These are phyloP conservation scores for Phyllotis vaccarum DNA, from an alignment of 2,797 vertebrate genomes.

Conservation along the genomic window DNA sequence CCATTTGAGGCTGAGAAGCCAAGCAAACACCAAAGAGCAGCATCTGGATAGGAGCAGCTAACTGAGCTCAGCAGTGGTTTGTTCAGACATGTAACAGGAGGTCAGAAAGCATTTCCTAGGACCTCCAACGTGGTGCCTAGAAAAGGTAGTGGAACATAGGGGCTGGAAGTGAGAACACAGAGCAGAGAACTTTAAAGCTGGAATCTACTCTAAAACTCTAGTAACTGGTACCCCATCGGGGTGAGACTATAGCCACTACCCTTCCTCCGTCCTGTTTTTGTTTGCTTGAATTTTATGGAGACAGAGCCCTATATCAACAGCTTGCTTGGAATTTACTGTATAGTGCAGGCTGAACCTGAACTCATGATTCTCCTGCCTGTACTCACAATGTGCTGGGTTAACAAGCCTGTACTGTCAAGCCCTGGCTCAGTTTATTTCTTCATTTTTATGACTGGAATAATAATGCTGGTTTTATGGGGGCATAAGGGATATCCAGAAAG, in stretches of 20 bases:
- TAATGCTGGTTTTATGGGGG: neutral
- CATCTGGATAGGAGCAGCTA: neutral
- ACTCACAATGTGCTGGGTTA: neutral
- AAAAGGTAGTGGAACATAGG: neutral
- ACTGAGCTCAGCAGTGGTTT: too few species aligned
- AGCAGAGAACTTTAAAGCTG: neutral
- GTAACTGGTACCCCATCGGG: neutral
- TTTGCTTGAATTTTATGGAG: neutral
- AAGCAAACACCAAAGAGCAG: neutral
- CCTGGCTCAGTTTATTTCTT: neutral
- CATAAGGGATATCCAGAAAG: neutral
- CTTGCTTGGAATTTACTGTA: neutral
- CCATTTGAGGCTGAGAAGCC: neutral
- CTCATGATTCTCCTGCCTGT: neutral
- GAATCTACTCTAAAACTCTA: neutral
- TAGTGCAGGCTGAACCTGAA: neutral
- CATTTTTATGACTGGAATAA: neutral
- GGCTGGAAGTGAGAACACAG: too few species aligned
- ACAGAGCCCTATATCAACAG: neutral
- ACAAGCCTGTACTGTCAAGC: neutral
- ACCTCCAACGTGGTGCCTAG: neutral
- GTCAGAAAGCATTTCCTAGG: neutral
- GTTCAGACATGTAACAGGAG: neutral
- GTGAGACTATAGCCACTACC: neutral
- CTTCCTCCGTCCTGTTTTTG: too few species aligned